Evolutionary conservation across 2,113 vertebrate genomes (phyloP), one percentile per base, ranked within the genome.

Genomic region (Hippocampus mohnikei): DNA sequence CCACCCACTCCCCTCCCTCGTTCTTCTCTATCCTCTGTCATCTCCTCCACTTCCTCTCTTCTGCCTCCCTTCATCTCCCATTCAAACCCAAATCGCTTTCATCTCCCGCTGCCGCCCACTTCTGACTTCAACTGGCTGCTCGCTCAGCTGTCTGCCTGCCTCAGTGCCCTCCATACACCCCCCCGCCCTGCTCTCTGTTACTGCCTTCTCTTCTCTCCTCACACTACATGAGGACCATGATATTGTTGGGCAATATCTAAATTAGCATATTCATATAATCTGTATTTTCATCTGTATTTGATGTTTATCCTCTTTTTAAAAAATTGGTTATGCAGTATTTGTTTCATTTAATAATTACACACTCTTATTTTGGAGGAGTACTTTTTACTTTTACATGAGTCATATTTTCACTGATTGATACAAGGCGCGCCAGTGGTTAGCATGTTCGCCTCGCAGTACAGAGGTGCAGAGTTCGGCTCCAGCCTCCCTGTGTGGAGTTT

Each of bases 41-140:
- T 82, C 82, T 75, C 66, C 48, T 72, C 44, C 58, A 18, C 78
- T 76, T 71, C 56, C 81, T 76, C 70, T 75, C 74, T 52, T 53
- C 65, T 33, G 27, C 72, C 76, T 16, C 60, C 72, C 59, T 75
- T 77, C 83, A 76, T 87, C 79, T 81, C 72, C 81, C 83, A 81
- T 84, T 85, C 78, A 81, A 74, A 72, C 56, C 62, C 70, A 65
- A 69, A 56, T 75, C 67, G 73, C 79, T 81, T 87, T 86, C 73
- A 85, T 85, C 78, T 84, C 64, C 48, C 42, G 63, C 79, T 80
- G 78, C 70, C 73, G 79, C 77, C 79, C 69, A 74, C 75, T 84
- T 83, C 75, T 79, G 70, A 63, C 68, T 59, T 59, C 55, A 69
- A 59, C 68, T 56, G 66, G 66, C 58, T 63, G 62, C 58, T 66